phyloP scores from a whole-genome alignment of 2,888 invertebrate species.

The Netelia inedita region DNA sequence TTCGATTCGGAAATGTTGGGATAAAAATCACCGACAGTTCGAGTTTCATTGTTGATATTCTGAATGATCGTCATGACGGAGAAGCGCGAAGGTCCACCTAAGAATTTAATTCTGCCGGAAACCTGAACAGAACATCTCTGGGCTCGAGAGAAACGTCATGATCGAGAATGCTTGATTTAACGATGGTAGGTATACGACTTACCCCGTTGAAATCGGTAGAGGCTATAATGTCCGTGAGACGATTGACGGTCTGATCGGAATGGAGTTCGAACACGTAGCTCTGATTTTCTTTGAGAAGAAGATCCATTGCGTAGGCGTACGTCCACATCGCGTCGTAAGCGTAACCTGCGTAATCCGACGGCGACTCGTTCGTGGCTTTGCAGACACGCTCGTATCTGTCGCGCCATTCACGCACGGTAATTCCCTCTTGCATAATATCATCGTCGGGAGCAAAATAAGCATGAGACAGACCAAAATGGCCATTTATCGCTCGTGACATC shows the following conservation, averaged over 20 bases:
- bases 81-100: constrained; percentile 89
- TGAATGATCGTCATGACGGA: constrained; percentile 88
- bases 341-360: constrained; percentile 90
- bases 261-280: constrained; percentile 87
- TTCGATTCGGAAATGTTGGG: constrained; percentile 86
- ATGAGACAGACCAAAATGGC: constrained; percentile 90
- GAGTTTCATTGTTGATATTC: constrained; percentile 86
- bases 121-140: constrained; percentile 71
- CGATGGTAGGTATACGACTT: constrained; percentile 30
- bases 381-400: constrained; percentile 83
- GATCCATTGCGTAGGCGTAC: constrained; percentile 90
- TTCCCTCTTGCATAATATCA: constrained; percentile 88
- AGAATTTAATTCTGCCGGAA: constrained; percentile 90
- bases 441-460: constrained; percentile 89
- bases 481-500: constrained; percentile 90
- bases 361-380: constrained; percentile 74
- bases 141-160: background rate
- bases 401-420: constrained; percentile 89
- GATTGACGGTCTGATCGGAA: constrained; percentile 86
- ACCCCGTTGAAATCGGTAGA: constrained; percentile 91
- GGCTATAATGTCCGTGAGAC: constrained; percentile 88
- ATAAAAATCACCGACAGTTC: constrained; percentile 87
- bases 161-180: background rate
- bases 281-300: constrained; percentile 88
- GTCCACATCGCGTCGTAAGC: constrained; percentile 94